Evolutionary conservation across 2,113 vertebrate species (phyloP), one percentile per base, ranked within the genome.

Genomic region (Phalacrocorax aristotelis): DNA sequence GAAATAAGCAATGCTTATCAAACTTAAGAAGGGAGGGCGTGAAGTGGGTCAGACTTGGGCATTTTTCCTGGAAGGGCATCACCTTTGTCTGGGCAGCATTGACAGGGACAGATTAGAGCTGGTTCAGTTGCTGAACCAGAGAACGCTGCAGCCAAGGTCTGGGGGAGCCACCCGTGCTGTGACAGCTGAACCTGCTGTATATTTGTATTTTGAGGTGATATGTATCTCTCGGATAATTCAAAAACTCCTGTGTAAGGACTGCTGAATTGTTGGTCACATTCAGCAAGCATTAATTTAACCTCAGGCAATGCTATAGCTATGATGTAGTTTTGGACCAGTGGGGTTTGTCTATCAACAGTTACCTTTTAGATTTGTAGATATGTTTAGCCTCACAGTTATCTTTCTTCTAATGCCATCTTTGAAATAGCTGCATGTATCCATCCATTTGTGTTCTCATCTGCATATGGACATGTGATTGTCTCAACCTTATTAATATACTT

Each of bases 121-220:
- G 4, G 8, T 62, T 84, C 65, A 25, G 80, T 46, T 70, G 40
- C 32, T 66, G 80, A 90, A 49, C 38, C 52, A 40, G 46, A 27
- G 57, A 74, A 64, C 16, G 38, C 78, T n/a, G 65, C 44, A 69
- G 88, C 44, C 88, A 72, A 72, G 14, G 26, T 69, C 46, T 46
- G 2, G 1, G 21, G 23, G 13, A 78, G n/a, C 19, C 0, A 0
- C 26, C 46, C 40, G 29, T 66, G 51, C 68, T 78, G 57, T 21
- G 87, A 61, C 66, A 80, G 85, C 17, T 4, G 11, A 65, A 26
- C 20, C 51, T 79, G 20, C 62, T 61, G 61, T 22, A 22, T 6
- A 2, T 65, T 58, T 51, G 15, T 66, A 32, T 79, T 80, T 77
- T 2, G 0, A 86, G 40, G 22, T 34, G 32, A 25, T 83, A 48